Percentiles rank a stretch among this genome's conserved stretches.
These are phyloP conservation scores for Lissonota sp. DNA, from an alignment of 2,888 invertebrate species.

Conservation along the genomic window DNA sequence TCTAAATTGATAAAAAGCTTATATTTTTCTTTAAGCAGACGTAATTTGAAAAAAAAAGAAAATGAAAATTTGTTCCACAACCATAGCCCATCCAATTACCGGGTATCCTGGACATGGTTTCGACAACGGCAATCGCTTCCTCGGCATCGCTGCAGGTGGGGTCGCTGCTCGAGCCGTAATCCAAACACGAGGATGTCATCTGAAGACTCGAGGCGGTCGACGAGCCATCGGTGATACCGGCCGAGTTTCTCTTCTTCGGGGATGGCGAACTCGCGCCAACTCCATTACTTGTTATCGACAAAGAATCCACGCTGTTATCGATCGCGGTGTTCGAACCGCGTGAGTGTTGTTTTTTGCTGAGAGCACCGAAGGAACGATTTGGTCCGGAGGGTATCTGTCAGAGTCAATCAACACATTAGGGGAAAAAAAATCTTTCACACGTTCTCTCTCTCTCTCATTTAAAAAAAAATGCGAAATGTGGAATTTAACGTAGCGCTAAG, in stretches of 20 bases:
- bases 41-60: too few species aligned
- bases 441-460: neutral
- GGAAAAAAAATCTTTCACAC: neutral
- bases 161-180: conserved; percentile 79
- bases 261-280: conserved; percentile 76
- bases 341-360: conserved; percentile 73
- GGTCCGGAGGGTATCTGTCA: conserved; percentile 69
- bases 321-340: conserved; percentile 35
- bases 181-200: conserved; percentile 73
- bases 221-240: conserved; percentile 76
- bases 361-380: conserved; percentile 72
- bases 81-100: conserved; percentile 65
- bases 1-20: too few species aligned
- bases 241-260: conserved; percentile 76
- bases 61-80: too few species aligned
- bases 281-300: conserved; percentile 79
- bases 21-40: too few species aligned
- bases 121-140: conserved; percentile 80
- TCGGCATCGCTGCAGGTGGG: conserved; percentile 81
- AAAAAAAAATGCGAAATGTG: too few species aligned
- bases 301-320: conserved; percentile 75
- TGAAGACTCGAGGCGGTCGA: conserved; percentile 69
- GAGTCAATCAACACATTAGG: neutral
- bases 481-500: too few species aligned
- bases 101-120: conserved; percentile 78